These are phyloP conservation scores for Spheniscus humboldti DNA, from an alignment of 2,797 vertebrate genomes.

Conservation along the genomic window DNA sequence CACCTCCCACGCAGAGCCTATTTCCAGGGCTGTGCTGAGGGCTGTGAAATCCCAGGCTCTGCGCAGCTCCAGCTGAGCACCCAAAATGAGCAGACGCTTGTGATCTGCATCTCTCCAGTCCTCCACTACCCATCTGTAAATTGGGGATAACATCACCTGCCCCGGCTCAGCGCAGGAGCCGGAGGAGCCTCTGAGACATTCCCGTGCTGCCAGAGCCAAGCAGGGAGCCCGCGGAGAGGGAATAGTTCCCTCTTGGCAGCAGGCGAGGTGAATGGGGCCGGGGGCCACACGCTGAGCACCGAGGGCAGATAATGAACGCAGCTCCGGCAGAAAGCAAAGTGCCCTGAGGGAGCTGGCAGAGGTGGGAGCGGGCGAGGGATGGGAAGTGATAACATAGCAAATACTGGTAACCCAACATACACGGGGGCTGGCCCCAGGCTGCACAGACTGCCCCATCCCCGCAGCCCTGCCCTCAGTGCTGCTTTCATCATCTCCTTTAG, in stretches of 20 bases:
- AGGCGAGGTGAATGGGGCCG: fast-evolving
- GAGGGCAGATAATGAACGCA: fast-evolving
- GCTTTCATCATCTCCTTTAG: neutral
- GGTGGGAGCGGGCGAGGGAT: neutral
- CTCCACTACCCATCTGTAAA: neutral
- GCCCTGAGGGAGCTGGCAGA: neutral
- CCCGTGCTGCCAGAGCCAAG: fast-evolving
- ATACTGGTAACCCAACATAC: neutral
- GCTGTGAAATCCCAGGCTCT: neutral
- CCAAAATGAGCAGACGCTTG: neutral
- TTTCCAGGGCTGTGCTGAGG: neutral
- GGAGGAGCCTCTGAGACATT: neutral
- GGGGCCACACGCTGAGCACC: fast-evolving
- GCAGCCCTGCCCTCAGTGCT: fast-evolving
- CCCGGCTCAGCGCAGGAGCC: neutral
- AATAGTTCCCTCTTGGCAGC: neutral
- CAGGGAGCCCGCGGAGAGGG: fast-evolving
- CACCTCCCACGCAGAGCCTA: slow-evolving; percentile 17
- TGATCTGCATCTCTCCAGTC: neutral
- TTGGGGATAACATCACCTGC: neutral
- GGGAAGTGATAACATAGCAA: neutral
- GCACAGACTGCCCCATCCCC: neutral
- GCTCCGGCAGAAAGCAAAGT: fast-evolving
- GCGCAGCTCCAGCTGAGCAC: slow-evolving; percentile 11
- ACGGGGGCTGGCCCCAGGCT: fast-evolving